Base-by-base conservation (phyloP, 1,140 invertebrate genomes). In the Drosophila mauritiana region DNA sequence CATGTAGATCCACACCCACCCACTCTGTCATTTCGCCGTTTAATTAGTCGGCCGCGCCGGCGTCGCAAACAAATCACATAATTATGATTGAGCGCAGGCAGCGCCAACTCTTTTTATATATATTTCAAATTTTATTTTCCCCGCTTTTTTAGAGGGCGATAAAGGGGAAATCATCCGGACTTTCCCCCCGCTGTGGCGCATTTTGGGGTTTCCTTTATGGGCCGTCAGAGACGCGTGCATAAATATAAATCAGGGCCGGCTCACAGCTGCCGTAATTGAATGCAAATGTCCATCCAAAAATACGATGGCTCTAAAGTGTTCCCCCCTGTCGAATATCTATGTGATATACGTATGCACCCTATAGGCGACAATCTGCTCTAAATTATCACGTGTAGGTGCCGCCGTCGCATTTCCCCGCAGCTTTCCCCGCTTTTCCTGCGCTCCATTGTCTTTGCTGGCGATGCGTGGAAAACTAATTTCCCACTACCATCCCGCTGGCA, bases 391-490 rank as follows among this genome's bases (percentile, higher is more conserved):
- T 88, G 84, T 84, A 88, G 84, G 84, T 88, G 84, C 84, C 69
- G 46, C 46, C 53, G 36, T 25, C 31, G 39, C 3, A 11, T 31
- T 25, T 25, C 43, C 43, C 22, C 12, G 15, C 10, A 34, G 43
- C 31, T 63, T 53, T 54, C 40, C 48, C 53, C 15, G 17, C 40
- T 17, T 48, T 25, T 40, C 43, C 45, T 36, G 64, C 89, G 84
- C 84, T 80, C 80, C 84, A 88, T 88, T 88, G 83, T 88, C 73
- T 84, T 72, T 78, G 80, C 79, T 80, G 84, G 40, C 84, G 84
- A 88, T 88, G 84, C 84, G 80, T 88, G 84, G 84, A 88, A 88
- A 88, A 88, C 84, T 88, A 88, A 88, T 88, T 88, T 88, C 52
- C 73, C 58, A 51, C 64, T 62, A 49, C 52, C 22, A 20, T 57